Evolutionary conservation across 2,797 vertebrate species (phyloP).

Genomic region (Toxotes lorentzi): DNA sequence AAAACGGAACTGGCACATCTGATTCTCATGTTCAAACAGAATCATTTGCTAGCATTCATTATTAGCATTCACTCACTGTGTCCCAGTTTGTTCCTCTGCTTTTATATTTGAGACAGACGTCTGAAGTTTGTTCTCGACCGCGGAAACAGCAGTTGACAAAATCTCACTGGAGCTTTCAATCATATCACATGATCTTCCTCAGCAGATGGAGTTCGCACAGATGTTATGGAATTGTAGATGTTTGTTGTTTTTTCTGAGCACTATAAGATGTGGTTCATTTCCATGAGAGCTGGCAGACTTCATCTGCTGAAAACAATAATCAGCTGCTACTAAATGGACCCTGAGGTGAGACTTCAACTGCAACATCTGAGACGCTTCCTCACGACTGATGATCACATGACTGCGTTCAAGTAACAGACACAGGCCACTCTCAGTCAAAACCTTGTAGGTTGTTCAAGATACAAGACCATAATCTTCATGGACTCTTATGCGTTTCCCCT

Average conservation of each 20-base stretch:
- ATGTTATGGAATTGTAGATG: neutral
- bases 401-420: neutral
- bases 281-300: neutral
- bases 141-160: neutral
- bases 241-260: neutral
- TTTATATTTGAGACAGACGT: neutral
- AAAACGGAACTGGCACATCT: neutral
- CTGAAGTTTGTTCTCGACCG: neutral
- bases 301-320: neutral
- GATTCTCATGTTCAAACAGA: conserved; percentile 5
- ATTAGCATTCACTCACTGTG: neutral
- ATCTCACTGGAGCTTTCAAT: neutral
- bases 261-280: neutral
- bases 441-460: neutral
- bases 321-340: neutral
- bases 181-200: neutral
- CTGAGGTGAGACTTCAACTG: neutral
- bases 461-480: too few species aligned
- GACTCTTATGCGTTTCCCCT: too few species aligned
- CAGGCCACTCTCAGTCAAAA: neutral
- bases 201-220: neutral
- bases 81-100: conserved; percentile 4
- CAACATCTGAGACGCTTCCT: neutral
- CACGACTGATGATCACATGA: neutral
- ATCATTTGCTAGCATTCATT: neutral